Percentiles rank a stretch among this genome's conserved stretches.
Evolutionary conservation across 2,888 invertebrate genomes (phyloP).

Genomic region (Nudaria mundana): DNA sequence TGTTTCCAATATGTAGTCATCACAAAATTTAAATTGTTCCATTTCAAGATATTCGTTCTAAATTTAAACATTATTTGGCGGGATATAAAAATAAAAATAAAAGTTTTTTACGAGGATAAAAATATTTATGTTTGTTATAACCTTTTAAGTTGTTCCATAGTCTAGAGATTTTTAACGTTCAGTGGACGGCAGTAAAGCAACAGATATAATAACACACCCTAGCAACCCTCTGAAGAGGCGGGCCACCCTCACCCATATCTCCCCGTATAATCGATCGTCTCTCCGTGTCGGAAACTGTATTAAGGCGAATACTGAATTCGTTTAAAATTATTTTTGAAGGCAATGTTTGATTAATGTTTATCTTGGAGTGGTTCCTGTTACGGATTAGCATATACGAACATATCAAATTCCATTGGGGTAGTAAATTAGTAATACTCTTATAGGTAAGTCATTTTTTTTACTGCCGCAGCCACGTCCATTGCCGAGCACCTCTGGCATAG

Average conservation of each 20-base stretch:
- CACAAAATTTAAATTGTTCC: too few relatives aligned
- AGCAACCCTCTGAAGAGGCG: slow-evolving; percentile 14
- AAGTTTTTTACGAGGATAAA: too few relatives aligned
- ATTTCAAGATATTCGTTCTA: too few relatives aligned
- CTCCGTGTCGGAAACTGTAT: slow-evolving; percentile 35
- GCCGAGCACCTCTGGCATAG: too few relatives aligned
- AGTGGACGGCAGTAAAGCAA: slow-evolving; percentile 46
- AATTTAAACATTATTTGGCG: too few relatives aligned
- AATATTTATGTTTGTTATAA: too few relatives aligned
- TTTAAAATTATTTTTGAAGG: slow-evolving; percentile 14
- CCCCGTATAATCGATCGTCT: slow-evolving; percentile 57
- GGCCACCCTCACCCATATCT: slow-evolving; percentile 40
- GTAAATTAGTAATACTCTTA: too few relatives aligned
- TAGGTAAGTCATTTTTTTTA: too few relatives aligned
- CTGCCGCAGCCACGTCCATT: too few relatives aligned
- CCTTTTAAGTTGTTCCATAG: slow-evolving; percentile 16
- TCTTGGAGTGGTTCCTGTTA: neutral
- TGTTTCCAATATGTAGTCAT: too few relatives aligned
- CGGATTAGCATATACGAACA: neutral
- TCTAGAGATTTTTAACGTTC: slow-evolving; percentile 42
- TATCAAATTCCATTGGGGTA: too few relatives aligned
- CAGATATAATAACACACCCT: slow-evolving; percentile 37
- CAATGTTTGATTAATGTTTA: slow-evolving; percentile 1
- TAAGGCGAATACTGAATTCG: slow-evolving; percentile 27
- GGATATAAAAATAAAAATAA: too few relatives aligned